A percentile compares a stretch with the other conserved stretches of the same genome.
These are phyloP conservation scores for Anas georgica DNA, from an alignment of 2,797 vertebrate species.

Conservation along the genomic window DNA sequence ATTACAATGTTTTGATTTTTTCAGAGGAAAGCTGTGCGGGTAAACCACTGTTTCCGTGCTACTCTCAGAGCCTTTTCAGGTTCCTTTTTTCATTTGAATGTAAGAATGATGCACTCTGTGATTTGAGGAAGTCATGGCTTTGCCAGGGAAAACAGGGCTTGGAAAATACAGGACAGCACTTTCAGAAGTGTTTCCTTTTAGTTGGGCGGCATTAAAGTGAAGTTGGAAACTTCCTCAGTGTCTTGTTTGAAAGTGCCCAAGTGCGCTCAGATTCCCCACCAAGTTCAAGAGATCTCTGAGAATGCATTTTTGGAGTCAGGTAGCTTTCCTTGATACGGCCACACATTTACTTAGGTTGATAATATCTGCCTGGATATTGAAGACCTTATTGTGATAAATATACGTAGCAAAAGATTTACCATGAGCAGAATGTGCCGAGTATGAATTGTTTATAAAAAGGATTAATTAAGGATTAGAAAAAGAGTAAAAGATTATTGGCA, in stretches of 20 bases:
- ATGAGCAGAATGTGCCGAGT: background rate
- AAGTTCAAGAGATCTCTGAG: background rate
- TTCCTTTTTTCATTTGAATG: background rate
- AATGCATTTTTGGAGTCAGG: background rate
- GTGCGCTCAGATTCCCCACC: background rate
- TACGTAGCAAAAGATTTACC: background rate
- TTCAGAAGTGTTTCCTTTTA: background rate
- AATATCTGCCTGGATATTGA: background rate
- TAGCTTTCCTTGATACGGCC: background rate
- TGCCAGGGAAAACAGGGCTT: background rate
- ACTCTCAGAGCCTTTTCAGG: background rate
- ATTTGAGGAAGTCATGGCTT: background rate
- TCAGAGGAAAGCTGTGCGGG: background rate
- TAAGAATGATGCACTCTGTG: background rate
- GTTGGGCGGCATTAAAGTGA: background rate
- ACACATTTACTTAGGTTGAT: background rate
- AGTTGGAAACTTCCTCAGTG: background rate
- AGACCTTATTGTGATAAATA: background rate
- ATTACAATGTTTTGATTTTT: background rate
- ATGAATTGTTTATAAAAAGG: constrained; percentile 16
- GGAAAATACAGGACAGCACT: background rate
- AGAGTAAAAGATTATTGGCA: background rate
- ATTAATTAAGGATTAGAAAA: constrained; percentile 43
- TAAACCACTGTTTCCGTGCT: background rate
- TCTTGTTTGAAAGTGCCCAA: background rate